phyloP scores from a whole-genome alignment of 2,888 invertebrate genomes.

The Machimus rusticus region DNA sequence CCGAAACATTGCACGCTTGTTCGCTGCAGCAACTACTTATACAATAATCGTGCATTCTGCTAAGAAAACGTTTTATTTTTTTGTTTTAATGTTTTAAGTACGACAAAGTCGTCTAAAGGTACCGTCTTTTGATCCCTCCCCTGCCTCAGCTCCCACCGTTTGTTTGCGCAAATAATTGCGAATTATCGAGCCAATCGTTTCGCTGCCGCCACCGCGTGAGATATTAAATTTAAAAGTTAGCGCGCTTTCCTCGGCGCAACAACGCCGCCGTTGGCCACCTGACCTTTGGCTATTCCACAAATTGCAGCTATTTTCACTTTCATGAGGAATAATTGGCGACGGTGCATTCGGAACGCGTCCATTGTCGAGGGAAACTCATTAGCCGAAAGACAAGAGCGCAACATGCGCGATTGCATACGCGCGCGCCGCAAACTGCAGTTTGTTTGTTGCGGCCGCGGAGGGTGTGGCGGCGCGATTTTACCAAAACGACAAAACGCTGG shows the following conservation, averaged over 20 bases:
- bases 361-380: background rate
- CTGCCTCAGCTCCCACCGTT: background rate
- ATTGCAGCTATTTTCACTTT: background rate
- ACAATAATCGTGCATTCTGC: background rate
- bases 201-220: background rate
- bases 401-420: background rate
- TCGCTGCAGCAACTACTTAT: background rate
- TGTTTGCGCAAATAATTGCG: background rate
- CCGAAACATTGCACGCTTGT: background rate
- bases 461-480: background rate
- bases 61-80: background rate
- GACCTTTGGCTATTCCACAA: background rate
- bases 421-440: background rate
- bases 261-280: background rate
- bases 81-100: background rate
- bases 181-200: background rate
- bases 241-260: background rate
- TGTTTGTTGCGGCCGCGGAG: background rate
- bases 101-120: background rate
- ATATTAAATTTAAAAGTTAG: background rate
- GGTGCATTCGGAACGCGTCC: background rate
- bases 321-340: background rate
- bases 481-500: background rate
- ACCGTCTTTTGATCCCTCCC: background rate
- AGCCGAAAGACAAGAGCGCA: background rate